Evolutionary conservation across 2,113 vertebrate genomes (phyloP).

Genomic region (Riparia riparia): DNA sequence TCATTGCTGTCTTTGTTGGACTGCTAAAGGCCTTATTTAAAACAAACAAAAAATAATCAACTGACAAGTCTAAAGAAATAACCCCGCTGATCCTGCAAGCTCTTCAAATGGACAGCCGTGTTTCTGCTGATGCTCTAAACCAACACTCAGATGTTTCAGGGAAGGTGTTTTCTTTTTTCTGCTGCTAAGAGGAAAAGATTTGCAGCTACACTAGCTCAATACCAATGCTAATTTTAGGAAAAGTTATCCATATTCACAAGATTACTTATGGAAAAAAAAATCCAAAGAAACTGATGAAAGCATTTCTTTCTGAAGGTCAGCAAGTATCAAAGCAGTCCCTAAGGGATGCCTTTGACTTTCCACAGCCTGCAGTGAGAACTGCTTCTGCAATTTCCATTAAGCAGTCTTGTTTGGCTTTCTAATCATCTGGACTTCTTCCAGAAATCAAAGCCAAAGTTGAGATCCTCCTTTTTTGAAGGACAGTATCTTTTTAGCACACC

Average conservation of each 20-base stretch:
- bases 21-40: background rate
- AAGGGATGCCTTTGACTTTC: conserved; percentile 42
- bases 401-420: conserved; percentile 52
- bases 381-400: conserved; percentile 58
- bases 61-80: background rate
- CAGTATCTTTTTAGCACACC: background rate
- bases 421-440: conserved; percentile 58
- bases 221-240: background rate
- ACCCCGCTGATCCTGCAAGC: background rate
- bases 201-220: background rate
- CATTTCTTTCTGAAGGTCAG: conserved; percentile 58
- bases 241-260: conserved; percentile 20
- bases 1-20: background rate
- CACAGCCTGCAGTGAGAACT: conserved; percentile 25
- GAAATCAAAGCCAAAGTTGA: conserved; percentile 24
- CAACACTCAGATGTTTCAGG: background rate
- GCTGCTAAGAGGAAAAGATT: background rate
- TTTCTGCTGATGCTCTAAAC: background rate
- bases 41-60: background rate
- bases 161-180: background rate
- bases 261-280: background rate
- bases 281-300: conserved; percentile 1
- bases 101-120: background rate
- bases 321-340: conserved; percentile 31
- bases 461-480: conserved; percentile 38